These are phyloP conservation scores for Rynchops niger DNA, from an alignment of 2,113 vertebrate species.

Conservation along the genomic window DNA sequence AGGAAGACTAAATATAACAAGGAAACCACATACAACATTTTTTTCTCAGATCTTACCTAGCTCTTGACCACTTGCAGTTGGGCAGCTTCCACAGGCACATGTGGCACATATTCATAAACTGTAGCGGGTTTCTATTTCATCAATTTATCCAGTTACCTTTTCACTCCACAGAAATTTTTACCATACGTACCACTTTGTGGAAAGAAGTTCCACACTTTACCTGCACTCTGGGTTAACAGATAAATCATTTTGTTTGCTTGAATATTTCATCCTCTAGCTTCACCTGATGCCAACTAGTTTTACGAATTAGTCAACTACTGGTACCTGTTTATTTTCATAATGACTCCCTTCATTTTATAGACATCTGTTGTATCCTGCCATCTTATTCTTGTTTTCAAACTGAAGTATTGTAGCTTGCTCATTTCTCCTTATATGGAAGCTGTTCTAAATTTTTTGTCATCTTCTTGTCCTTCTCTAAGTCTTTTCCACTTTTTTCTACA, in stretches of 20 bases:
- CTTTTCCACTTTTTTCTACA: neutral
- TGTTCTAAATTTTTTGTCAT: neutral
- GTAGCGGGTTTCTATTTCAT: neutral
- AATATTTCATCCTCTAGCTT: neutral
- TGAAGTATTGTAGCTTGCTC: neutral
- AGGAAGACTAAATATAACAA: neutral
- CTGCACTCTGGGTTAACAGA: neutral
- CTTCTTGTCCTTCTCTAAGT: neutral
- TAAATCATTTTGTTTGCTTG: neutral
- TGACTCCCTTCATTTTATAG: neutral
- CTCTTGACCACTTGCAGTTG: neutral
- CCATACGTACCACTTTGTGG: neutral
- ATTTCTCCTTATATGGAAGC: neutral
- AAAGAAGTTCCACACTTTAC: neutral
- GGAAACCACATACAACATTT: neutral
- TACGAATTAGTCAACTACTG: neutral
- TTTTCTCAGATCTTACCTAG: neutral
- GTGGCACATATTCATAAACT: too few species aligned
- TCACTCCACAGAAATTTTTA: neutral
- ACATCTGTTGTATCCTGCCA: neutral
- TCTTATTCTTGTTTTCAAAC: neutral
- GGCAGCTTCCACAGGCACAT: neutral
- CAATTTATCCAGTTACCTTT: neutral
- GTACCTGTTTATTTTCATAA: neutral
- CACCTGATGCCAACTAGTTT: neutral